A percentile compares a stretch with the other conserved stretches of the same genome.
phyloP scores from a whole-genome alignment of 2,113 vertebrate genomes.

The Vidua chalybeata region DNA sequence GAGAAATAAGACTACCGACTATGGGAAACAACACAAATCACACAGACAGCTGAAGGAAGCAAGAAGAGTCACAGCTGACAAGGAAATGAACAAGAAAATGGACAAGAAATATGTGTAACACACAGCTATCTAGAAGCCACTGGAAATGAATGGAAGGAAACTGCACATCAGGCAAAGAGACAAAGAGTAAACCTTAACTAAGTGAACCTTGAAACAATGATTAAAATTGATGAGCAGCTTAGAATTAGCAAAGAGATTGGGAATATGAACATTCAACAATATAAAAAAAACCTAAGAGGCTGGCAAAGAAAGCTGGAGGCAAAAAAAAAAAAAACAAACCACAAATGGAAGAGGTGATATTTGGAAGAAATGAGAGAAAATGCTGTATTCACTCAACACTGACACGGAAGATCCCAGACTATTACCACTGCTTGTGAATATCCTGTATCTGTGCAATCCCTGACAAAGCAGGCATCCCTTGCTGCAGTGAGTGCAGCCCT shows the following conservation, averaged over 20 bases:
- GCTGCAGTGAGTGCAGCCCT: background rate
- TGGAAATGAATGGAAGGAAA: background rate
- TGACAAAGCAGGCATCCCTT: background rate
- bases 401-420: background rate
- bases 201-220: background rate
- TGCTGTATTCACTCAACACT: fast-evolving
- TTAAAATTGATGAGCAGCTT: background rate
- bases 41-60: background rate
- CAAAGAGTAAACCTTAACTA: background rate
- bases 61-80: background rate
- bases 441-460: background rate
- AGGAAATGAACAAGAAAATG: background rate
- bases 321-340: background rate
- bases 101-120: background rate
- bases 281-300: background rate
- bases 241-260: background rate
- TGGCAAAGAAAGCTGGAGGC: background rate
- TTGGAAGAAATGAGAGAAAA: background rate
- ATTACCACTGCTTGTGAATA: fast-evolving
- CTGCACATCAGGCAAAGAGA: background rate
- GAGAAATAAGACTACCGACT: background rate
- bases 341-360: background rate
- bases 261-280: background rate
- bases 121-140: background rate
- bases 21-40: background rate